Percentiles rank a stretch among this genome's conserved stretches.
phyloP scores from a whole-genome alignment of 2,797 vertebrate species.

The Enteromius anoplus region DNA sequence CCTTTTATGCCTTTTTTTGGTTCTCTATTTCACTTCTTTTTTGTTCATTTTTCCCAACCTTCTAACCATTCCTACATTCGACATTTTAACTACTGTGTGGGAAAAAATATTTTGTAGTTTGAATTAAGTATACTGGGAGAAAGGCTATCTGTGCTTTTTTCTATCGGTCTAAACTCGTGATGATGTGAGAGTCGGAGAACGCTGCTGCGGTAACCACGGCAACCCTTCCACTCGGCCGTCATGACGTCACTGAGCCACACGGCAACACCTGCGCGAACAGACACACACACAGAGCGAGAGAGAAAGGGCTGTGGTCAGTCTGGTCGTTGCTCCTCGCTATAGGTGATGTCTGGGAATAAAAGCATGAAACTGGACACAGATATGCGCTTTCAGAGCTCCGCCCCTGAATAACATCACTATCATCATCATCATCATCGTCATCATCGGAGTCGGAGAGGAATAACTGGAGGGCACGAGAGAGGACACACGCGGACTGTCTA shows the following conservation, averaged over 20 bases:
- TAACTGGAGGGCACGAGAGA: slow-evolving; percentile 73
- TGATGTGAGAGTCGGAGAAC: slow-evolving; percentile 45
- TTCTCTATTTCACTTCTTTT: no score
- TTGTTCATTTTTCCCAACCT: no score
- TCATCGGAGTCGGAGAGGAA: slow-evolving; percentile 68
- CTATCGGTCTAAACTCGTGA: neutral
- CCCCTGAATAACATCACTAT: slow-evolving; percentile 66
- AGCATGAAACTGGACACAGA: slow-evolving; percentile 59
- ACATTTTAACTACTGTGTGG: no score
- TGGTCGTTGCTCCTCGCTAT: neutral
- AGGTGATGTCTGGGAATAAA: slow-evolving; percentile 11
- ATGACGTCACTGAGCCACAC: slow-evolving; percentile 13
- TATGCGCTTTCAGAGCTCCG: slow-evolving; percentile 70
- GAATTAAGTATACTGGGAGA: no score
- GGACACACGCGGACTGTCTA: slow-evolving; percentile 67
- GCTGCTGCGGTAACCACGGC: slow-evolving; percentile 73
- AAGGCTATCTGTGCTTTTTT: neutral
- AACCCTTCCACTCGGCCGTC: slow-evolving; percentile 69
- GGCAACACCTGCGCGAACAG: slow-evolving; percentile 18
- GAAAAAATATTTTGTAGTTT: no score
- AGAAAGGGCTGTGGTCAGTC: neutral
- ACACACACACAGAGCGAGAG: neutral
- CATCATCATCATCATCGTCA: slow-evolving; percentile 35
- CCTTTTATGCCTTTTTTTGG: no score
- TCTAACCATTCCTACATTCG: no score